Conservation (phyloP, 2,888 invertebrate species). For the Andrena minutula region DNA sequence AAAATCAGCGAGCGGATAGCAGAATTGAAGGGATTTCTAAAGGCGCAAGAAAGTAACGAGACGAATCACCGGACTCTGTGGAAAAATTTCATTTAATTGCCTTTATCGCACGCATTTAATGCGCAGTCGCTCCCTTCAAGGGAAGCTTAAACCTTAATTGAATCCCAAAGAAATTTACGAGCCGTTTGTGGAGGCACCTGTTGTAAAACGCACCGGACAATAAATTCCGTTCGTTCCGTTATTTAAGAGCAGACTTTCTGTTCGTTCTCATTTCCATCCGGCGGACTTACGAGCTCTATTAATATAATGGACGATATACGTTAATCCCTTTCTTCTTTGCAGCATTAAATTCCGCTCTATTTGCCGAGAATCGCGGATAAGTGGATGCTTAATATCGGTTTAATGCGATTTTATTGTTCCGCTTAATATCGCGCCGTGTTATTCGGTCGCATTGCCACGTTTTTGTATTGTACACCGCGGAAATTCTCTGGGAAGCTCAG, state of each 20-base stretch:
- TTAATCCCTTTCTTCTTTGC: slow-evolving; percentile 47
- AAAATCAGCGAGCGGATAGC: no score
- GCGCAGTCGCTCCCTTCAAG: slow-evolving; percentile 14
- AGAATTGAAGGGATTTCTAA: neutral
- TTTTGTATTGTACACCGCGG: neutral
- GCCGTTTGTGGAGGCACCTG: slow-evolving; percentile 44
- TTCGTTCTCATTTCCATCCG: slow-evolving; percentile 49
- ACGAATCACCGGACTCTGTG: neutral
- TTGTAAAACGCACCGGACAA: slow-evolving; percentile 44
- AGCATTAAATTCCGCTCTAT: slow-evolving; percentile 35
- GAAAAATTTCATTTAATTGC: slow-evolving; percentile 18
- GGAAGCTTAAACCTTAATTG: slow-evolving; percentile 50
- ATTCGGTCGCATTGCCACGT: neutral
- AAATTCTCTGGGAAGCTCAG: neutral
- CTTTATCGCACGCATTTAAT: slow-evolving; percentile 22
- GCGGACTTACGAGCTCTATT: slow-evolving; percentile 28
- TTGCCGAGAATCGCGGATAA: slow-evolving; percentile 38
- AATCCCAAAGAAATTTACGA: slow-evolving; percentile 50
- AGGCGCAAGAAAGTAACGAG: neutral
- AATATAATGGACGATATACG: slow-evolving; percentile 43
- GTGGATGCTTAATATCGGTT: slow-evolving; percentile 48
- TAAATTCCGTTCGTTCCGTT: slow-evolving; percentile 46
- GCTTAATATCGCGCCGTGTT: slow-evolving; percentile 24
- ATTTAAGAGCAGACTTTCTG: slow-evolving; percentile 41
- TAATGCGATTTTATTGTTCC: slow-evolving; percentile 48